phyloP scores from a whole-genome alignment of 2,888 invertebrate genomes.

The Notodromas monacha region DNA sequence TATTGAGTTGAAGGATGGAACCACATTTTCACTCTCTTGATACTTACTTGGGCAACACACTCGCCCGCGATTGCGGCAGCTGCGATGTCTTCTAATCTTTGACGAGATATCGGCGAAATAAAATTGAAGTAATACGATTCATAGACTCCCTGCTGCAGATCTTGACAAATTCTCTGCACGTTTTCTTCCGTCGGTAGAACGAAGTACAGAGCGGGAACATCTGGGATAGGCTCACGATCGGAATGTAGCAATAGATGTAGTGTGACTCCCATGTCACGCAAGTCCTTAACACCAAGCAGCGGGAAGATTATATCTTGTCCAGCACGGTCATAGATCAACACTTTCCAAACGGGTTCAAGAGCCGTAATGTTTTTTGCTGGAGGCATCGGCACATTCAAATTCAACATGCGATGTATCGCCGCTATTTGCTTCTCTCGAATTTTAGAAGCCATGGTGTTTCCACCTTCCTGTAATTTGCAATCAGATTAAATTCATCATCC shows the following conservation, averaged over 20 bases:
- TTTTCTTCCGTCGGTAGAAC: conserved; percentile 87
- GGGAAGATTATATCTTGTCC: conserved; percentile 97
- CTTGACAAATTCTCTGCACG: conserved; percentile 64
- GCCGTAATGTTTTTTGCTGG: conserved; percentile 36
- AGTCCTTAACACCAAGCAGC: conserved; percentile 68
- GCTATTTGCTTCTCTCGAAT: too few relatives aligned
- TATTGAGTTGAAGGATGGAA: too few relatives aligned
- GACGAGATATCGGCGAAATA: conserved; percentile 68
- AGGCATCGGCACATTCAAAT: conserved; percentile 46
- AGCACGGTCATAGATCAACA: conserved; percentile 71
- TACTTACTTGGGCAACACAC: conserved; percentile 48
- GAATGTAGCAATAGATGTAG: conserved; percentile 35
- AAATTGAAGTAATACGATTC: conserved; percentile 88
- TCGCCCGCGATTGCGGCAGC: conserved; percentile 62
- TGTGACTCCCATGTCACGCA: conserved; percentile 81
- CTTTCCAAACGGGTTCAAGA: conserved; percentile 81
- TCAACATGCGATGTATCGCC: too few relatives aligned
- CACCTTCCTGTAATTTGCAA: too few relatives aligned
- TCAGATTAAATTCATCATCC: too few relatives aligned
- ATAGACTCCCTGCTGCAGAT: conserved; percentile 50
- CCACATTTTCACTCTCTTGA: too few relatives aligned
- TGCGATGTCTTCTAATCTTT: conserved; percentile 77
- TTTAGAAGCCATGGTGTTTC: too few relatives aligned
- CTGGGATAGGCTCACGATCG: conserved; percentile 40
- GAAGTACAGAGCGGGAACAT: conserved; percentile 94